These are phyloP conservation scores for Chrysomela aeneicollis DNA, from an alignment of 2,888 invertebrate species.

Conservation along the genomic window DNA sequence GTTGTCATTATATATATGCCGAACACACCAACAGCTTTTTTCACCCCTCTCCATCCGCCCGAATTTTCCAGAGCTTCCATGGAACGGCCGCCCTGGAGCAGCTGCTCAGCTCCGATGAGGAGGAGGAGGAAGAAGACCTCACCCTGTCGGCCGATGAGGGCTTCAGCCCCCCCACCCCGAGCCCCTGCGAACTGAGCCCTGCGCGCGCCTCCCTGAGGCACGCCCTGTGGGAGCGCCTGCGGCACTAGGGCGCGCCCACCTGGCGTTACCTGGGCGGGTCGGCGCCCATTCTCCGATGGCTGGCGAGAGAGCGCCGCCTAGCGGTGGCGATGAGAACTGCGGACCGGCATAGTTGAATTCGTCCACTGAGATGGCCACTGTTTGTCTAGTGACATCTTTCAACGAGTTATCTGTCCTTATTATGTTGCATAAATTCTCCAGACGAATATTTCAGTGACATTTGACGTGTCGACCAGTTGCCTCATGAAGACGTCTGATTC, in stretches of 20 bases:
- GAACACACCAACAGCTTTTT: background rate
- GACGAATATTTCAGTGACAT: too few species aligned
- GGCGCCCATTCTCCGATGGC: slow-evolving; percentile 27
- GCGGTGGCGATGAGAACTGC: too few species aligned
- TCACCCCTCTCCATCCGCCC: background rate
- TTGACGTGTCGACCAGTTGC: too few species aligned
- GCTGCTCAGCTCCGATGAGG: slow-evolving; percentile 57
- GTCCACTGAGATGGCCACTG: too few species aligned
- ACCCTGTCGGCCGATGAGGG: slow-evolving; percentile 61
- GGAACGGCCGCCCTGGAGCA: slow-evolving; percentile 61
- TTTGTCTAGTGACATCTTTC: too few species aligned
- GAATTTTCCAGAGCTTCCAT: slow-evolving; percentile 58
- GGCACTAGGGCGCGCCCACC: slow-evolving; percentile 42
- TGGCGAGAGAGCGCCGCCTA: too few species aligned
- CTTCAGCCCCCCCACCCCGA: slow-evolving; percentile 61
- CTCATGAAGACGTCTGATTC: too few species aligned
- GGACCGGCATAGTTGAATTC: too few species aligned
- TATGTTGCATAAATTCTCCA: too few species aligned
- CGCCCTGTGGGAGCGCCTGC: slow-evolving; percentile 54
- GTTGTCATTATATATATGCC: background rate
- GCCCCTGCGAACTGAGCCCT: slow-evolving; percentile 59
- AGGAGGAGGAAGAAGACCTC: slow-evolving; percentile 56
- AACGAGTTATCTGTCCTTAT: too few species aligned
- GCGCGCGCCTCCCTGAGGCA: slow-evolving; percentile 54
- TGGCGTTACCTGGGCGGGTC: slow-evolving; percentile 6